Evolutionary conservation across 2,113 vertebrate genomes (phyloP).

Genomic region (Dasypus novemcinctus): DNA sequence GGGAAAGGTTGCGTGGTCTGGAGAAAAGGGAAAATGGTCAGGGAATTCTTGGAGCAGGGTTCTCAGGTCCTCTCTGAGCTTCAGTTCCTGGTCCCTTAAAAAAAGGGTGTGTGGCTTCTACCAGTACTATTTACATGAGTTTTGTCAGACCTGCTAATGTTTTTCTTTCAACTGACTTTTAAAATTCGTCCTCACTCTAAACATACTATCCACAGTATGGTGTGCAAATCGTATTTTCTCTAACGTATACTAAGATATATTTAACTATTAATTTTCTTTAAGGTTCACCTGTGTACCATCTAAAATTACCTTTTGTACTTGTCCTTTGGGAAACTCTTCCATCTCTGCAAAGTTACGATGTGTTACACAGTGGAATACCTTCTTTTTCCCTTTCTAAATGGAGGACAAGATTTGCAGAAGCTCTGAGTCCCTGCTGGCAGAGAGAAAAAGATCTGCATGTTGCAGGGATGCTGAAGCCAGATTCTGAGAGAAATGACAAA

Average conservation of each 20-base stretch:
- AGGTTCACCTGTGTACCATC: neutral
- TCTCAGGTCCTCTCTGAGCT: neutral
- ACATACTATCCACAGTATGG: neutral
- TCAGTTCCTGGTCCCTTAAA: neutral
- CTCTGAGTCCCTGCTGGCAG: conserved; percentile 32
- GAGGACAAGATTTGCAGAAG: conserved; percentile 16
- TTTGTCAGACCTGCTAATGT: neutral
- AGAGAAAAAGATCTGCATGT: conserved; percentile 27
- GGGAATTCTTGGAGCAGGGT: neutral
- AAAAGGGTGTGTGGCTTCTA: neutral
- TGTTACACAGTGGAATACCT: neutral
- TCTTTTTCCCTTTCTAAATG: conserved; percentile 8
- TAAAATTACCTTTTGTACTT: neutral
- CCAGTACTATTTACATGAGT: neutral
- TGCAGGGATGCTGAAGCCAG: conserved; percentile 29
- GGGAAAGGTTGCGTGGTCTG: neutral
- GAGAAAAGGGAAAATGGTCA: neutral
- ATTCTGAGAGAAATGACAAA: conserved; percentile 63
- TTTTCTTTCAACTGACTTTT: conserved; percentile 4
- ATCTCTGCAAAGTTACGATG: fast-evolving
- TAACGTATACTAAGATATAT: neutral
- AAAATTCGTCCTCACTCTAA: neutral
- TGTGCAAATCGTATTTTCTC: neutral
- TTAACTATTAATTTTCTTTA: neutral
- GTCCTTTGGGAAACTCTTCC: neutral